Percentiles rank a stretch among this genome's conserved stretches.
Conservation (phyloP, 2,113 vertebrate species). For the Cathartes aura region DNA sequence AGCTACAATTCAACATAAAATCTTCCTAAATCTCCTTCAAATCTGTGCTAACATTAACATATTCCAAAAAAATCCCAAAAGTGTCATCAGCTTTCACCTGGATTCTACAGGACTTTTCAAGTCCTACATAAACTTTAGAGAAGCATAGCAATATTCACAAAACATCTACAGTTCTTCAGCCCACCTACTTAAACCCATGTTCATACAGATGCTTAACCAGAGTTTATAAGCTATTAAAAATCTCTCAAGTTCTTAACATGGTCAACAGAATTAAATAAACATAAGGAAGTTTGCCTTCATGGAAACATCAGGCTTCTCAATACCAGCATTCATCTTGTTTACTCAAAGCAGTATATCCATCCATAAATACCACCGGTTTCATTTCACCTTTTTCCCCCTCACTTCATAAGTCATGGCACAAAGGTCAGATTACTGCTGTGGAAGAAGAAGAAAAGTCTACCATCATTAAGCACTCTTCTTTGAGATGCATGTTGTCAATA, state of each 20-base stretch:
- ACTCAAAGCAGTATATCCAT: not conserved
- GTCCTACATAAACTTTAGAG: not conserved
- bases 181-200: not conserved
- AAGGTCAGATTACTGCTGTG: not conserved
- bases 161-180: not conserved
- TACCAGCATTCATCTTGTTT: not conserved
- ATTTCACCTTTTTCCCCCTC: not conserved
- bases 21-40: not conserved
- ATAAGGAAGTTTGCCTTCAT: not conserved
- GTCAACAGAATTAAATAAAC: conserved; percentile 5
- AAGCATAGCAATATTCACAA: not conserved
- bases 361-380: not conserved
- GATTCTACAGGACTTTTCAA: not conserved
- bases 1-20: not conserved
- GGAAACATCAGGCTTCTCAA: not conserved
- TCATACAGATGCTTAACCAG: not conserved
- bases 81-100: not conserved
- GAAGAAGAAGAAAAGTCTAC: not conserved
- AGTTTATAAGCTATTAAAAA: conserved; percentile 1
- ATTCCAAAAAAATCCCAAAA: accelerated
- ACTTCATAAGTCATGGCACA: not conserved
- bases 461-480: not conserved
- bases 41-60: not conserved
- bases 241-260: not conserved
- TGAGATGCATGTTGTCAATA: not conserved